phyloP scores from a whole-genome alignment of 1,140 invertebrate species.

The Aphelinus atriplicis region DNA sequence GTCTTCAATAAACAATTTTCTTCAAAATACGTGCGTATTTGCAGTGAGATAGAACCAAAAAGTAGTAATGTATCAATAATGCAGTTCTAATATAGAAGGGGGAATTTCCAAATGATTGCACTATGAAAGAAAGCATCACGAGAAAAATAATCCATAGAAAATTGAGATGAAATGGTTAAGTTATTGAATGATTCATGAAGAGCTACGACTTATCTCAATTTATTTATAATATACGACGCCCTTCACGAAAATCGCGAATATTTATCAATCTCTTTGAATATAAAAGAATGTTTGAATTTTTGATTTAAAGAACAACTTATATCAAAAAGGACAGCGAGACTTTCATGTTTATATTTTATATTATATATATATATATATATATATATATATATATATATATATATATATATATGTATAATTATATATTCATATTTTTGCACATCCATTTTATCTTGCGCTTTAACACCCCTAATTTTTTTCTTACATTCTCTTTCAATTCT shows the following conservation, averaged over 20 bases:
- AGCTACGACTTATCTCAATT: constrained; percentile 54
- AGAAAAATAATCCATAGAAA: constrained; percentile 15
- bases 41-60: constrained; percentile 29
- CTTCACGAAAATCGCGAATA: too few relatives aligned
- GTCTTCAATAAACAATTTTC: too few relatives aligned
- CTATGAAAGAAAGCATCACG: constrained; percentile 26
- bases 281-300: too few relatives aligned
- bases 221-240: constrained; percentile 51
- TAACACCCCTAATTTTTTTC: constrained; percentile 26
- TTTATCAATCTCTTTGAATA: too few relatives aligned
- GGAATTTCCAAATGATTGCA: constrained; percentile 12
- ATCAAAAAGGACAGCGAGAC: constrained; percentile 1
- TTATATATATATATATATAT: neutral
- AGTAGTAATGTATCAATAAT: too few relatives aligned
- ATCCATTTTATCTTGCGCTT: constrained; percentile 23
- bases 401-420: neutral
- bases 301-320: too few relatives aligned
- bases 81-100: constrained; percentile 43
- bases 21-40: constrained; percentile 5
- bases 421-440: constrained; percentile 28
- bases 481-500: constrained; percentile 6
- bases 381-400: neutral
- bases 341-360: neutral
- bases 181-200: constrained; percentile 39
- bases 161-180: neutral